These are phyloP conservation scores for Entomobrya multifasciata DNA, from an alignment of 2,888 invertebrate genomes.

Conservation along the genomic window DNA sequence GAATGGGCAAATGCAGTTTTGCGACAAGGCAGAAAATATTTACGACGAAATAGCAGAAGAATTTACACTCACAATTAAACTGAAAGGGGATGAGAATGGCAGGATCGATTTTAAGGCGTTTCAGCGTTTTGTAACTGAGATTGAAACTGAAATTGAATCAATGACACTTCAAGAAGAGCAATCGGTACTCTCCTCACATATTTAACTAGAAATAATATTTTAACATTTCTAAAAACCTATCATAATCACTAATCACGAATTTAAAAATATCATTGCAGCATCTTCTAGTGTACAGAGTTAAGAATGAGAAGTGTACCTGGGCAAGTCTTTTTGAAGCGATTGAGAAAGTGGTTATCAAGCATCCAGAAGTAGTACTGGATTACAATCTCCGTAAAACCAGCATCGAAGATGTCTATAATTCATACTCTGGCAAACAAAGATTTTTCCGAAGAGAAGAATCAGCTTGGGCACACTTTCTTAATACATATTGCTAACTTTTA, in stretches of 20 bases:
- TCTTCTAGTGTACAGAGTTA: conserved; percentile 45
- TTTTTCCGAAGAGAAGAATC: too few relatives aligned
- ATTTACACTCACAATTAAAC: conserved; percentile 41
- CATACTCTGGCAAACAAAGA: too few relatives aligned
- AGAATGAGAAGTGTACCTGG: conserved; percentile 41
- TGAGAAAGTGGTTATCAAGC: conserved; percentile 12
- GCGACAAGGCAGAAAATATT: conserved; percentile 9
- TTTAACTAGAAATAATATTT: neutral
- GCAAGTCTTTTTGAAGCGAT: conserved; percentile 47
- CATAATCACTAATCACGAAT: too few relatives aligned
- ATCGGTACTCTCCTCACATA: neutral
- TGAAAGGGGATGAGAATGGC: conserved; percentile 47
- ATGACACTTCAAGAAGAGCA: conserved; percentile 55
- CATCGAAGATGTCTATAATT: too few relatives aligned
- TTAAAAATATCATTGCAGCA: conserved; percentile 42
- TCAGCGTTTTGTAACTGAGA: conserved; percentile 22
- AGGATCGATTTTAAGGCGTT: conserved; percentile 53
- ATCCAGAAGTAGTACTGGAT: conserved; percentile 39
- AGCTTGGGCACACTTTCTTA: too few relatives aligned
- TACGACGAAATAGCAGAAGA: conserved; percentile 30
- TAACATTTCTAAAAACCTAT: neutral
- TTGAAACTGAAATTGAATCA: conserved; percentile 40
- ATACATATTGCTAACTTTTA: neutral
- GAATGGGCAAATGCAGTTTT: conserved; percentile 61
- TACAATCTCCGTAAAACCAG: conserved; percentile 44